phyloP scores from a whole-genome alignment of 1,140 invertebrate species.

The Pomacea maculata region DNA sequence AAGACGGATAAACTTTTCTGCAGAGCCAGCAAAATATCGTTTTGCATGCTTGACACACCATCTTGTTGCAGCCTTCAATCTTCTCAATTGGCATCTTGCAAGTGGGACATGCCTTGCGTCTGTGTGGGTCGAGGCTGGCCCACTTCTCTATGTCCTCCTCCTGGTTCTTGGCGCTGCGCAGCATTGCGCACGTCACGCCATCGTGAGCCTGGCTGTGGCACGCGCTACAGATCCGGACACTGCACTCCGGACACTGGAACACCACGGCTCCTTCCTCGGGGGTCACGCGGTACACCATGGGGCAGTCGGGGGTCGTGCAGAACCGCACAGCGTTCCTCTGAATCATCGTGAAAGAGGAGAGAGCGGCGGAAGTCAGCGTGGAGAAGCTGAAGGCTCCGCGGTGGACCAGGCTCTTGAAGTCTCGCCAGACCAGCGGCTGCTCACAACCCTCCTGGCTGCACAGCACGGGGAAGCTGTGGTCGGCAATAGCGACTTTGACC shows the following conservation, averaged over 20 bases:
- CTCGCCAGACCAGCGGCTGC: slow-evolving; percentile 35
- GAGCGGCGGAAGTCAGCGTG: slow-evolving; percentile 30
- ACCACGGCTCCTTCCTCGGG: slow-evolving; percentile 12
- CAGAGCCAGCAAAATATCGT: slow-evolving; percentile 53
- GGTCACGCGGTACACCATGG: slow-evolving; percentile 46
- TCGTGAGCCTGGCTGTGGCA: slow-evolving; percentile 47
- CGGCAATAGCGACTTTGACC: slow-evolving; percentile 27
- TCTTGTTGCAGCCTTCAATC: slow-evolving; percentile 46
- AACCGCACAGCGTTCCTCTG: slow-evolving; percentile 38
- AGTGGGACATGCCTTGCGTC: slow-evolving; percentile 47
- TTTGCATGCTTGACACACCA: slow-evolving; percentile 41
- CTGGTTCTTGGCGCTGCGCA: slow-evolving; percentile 21
- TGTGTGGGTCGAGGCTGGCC: slow-evolving; percentile 30
- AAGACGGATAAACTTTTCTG: slow-evolving; percentile 22
- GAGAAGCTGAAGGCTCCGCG: slow-evolving; percentile 18
- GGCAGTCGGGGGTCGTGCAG: slow-evolving; percentile 53
- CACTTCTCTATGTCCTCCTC: slow-evolving; percentile 28
- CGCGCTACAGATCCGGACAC: slow-evolving; percentile 39
- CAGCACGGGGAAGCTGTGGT: slow-evolving; percentile 39
- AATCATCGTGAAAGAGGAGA: slow-evolving; percentile 30
- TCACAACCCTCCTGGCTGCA: slow-evolving; percentile 50
- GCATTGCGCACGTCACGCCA: slow-evolving; percentile 50
- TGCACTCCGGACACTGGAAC: slow-evolving; percentile 47
- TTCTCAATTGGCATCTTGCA: slow-evolving; percentile 49
- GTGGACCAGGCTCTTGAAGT: slow-evolving; percentile 33